Conservation (phyloP, 1,140 invertebrate species). For the Nixonia krombeini region DNA sequence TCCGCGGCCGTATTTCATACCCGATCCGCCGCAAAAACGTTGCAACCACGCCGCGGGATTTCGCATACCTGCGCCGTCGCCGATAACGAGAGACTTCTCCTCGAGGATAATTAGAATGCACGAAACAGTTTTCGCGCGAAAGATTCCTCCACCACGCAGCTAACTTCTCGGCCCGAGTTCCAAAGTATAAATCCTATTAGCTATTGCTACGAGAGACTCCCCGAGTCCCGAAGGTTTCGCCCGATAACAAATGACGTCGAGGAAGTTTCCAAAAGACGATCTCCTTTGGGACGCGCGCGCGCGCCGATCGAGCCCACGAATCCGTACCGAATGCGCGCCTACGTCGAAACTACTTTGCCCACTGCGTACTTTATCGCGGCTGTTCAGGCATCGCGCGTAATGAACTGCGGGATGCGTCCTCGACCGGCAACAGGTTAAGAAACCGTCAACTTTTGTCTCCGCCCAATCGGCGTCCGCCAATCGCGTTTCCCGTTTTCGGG, state of each 20-base stretch:
- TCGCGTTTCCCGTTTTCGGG: too few species aligned
- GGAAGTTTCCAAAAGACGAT: slow-evolving; percentile 47
- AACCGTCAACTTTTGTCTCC: too few species aligned
- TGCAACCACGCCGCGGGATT: too few species aligned
- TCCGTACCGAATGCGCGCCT: slow-evolving; percentile 5
- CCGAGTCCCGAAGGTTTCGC: slow-evolving; percentile 32
- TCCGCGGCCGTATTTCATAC: slow-evolving; percentile 12
- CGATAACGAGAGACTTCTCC: too few species aligned
- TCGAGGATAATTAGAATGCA: slow-evolving; percentile 17
- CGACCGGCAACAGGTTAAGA: not conserved
- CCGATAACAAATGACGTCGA: slow-evolving; percentile 46
- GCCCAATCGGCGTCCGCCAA: too few species aligned
- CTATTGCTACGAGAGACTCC: slow-evolving; percentile 35
- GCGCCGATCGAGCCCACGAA: slow-evolving; percentile 20
- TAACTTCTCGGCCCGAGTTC: slow-evolving; percentile 37
- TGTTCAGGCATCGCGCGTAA: slow-evolving; percentile 11
- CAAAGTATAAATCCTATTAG: slow-evolving; percentile 48
- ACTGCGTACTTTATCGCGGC: slow-evolving; percentile 16
- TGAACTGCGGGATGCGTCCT: slow-evolving; percentile 7
- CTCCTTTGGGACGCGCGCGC: slow-evolving; percentile 42
- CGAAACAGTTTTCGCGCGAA: slow-evolving; percentile 9
- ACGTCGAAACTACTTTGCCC: slow-evolving; percentile 8
- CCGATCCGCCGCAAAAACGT: too few species aligned
- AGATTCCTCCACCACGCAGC: slow-evolving; percentile 3
- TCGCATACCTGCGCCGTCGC: not conserved